Conservation (phyloP, 2,888 invertebrate species). For the Lasioglossum oenotherae region DNA sequence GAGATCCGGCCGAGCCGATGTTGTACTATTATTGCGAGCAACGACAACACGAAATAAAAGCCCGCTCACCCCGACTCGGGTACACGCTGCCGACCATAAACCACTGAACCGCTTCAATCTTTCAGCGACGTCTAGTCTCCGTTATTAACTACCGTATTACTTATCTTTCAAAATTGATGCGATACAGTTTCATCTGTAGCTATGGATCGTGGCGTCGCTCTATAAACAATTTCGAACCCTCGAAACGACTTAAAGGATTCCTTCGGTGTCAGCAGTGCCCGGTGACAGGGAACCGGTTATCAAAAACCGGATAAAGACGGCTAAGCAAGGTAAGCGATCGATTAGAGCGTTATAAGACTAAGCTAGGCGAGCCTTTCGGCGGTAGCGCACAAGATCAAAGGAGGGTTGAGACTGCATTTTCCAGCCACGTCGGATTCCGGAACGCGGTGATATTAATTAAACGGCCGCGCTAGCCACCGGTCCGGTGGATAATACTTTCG, state of each 20-base stretch:
- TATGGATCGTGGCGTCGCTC: background rate
- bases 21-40: slow-evolving; percentile 66
- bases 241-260: background rate
- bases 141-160: background rate
- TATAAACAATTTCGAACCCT: background rate
- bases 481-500: slow-evolving; percentile 35
- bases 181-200: background rate
- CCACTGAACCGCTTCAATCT: background rate
- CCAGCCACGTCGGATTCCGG: slow-evolving; percentile 36
- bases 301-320: background rate
- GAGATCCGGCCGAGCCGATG: slow-evolving; percentile 60
- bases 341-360: slow-evolving; percentile 22
- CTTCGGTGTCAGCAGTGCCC: background rate
- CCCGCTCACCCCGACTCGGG: background rate
- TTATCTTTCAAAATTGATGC: background rate
- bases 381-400: slow-evolving; percentile 48
- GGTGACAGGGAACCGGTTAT: background rate
- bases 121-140: background rate
- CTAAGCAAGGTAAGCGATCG: slow-evolving; percentile 1
- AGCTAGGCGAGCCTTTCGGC: background rate
- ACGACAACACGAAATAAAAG: slow-evolving; percentile 60
- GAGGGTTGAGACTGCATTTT: slow-evolving; percentile 21
- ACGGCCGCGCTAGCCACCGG: slow-evolving; percentile 33
- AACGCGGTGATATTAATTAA: slow-evolving; percentile 63
- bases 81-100: slow-evolving; percentile 10